Base-by-base conservation (phyloP, 1,140 invertebrate species). In the Ceratina japonica region DNA sequence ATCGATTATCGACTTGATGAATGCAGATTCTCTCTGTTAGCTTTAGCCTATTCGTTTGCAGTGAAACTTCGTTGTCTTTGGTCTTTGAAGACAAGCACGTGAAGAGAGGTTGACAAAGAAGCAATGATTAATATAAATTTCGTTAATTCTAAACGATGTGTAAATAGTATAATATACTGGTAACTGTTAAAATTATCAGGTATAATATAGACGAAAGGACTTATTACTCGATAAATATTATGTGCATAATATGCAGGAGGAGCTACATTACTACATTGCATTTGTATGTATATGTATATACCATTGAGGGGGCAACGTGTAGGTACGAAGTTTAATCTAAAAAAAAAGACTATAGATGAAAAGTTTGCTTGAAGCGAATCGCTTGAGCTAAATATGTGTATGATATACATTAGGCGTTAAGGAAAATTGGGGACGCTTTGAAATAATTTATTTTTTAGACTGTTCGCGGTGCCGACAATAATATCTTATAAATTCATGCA, bases 401-500 rank as follows among this genome's bases (percentile, higher is more conserved):
- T 44, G 10, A 44, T 82, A 20, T 63, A 13, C 20, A 44, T n/a
- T 83, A 77, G 44, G 16, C 4, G 20, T 64, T 64, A 74, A 71
- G 20, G n/a, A 16, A 18, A 56, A 56, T n/a, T 44, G 37, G 37
- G 37, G 37, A 37, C 63, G 58, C 52, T 84, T 80, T 4, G 27
- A 54, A 59, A 22, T 62, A 52, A 37, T 81, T 84, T 63, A 78
- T 59, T 83, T 82, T 74, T 54, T 77, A 24, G 22, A 61, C 2
- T 44, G 61, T 80, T 80, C 31, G 65, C 31, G 24, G 37, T 85
- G 66, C 20, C 27, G 83, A 85, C 82, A 85, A 85, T 85, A 84
- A 85, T 81, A 78, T 13, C 65, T 84, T 59, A 37, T 64, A 81
- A 84, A 64, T 49, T 63, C 64, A 68, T 59, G 79, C 84, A 84